phyloP scores from a whole-genome alignment of 2,888 invertebrate species.

The Morpho achilles region DNA sequence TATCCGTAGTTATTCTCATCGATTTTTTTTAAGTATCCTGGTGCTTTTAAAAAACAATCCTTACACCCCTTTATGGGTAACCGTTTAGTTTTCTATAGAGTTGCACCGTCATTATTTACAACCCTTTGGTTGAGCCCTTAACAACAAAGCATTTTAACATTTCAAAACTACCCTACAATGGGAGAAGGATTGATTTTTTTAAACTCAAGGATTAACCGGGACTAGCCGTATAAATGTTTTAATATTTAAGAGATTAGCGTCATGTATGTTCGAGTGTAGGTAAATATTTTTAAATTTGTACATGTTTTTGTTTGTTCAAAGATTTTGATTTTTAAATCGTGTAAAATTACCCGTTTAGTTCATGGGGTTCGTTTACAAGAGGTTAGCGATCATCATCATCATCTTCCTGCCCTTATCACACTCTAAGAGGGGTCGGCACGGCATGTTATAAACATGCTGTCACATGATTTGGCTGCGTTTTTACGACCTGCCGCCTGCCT shows the following conservation, averaged over 20 bases:
- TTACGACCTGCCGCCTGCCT: too few relatives aligned
- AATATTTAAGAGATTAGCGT: conserved; percentile 77
- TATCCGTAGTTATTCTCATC: conserved; percentile 9
- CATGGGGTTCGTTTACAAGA: too few relatives aligned
- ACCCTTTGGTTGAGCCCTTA: conserved; percentile 72
- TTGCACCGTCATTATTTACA: conserved; percentile 77
- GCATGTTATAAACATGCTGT: too few relatives aligned
- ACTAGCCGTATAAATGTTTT: conserved; percentile 69
- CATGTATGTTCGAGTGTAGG: conserved; percentile 52
- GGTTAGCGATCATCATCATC: too few relatives aligned
- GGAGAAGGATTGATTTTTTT: conserved; percentile 62
- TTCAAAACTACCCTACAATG: conserved; percentile 71
- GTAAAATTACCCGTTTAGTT: conserved; percentile 1
- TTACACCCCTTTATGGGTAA: conserved; percentile 36
- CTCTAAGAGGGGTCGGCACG: too few relatives aligned
- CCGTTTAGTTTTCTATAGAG: conserved; percentile 71
- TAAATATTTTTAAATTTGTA: conserved; percentile 53
- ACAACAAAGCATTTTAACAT: conserved; percentile 77
- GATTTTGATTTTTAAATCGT: conserved; percentile 36
- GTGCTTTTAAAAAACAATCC: conserved; percentile 25
- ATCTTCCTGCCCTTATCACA: too few relatives aligned
- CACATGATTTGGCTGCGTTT: too few relatives aligned
- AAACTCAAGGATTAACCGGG: conserved; percentile 53
- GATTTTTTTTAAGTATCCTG: conserved; percentile 30
- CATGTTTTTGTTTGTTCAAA: conserved; percentile 51